Conservation (phyloP, 2,888 invertebrate species). For the Cephus sareptanus region DNA sequence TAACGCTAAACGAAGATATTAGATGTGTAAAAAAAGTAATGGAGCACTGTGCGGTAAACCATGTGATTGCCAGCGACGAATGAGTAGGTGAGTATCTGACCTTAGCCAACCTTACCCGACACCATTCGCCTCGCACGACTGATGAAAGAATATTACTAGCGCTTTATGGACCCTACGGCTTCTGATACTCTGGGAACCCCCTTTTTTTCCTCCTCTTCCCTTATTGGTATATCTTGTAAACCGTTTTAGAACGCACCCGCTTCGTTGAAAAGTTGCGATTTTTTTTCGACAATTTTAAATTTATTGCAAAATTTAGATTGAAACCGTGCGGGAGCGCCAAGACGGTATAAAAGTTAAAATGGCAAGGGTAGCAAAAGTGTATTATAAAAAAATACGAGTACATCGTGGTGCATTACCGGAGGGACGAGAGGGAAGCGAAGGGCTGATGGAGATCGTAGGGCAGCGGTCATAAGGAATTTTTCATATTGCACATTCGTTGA, state of each 20-base stretch:
- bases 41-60: constrained; percentile 38
- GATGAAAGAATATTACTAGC: constrained; percentile 58
- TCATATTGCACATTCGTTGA: constrained; percentile 57
- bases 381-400: neutral
- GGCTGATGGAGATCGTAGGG: constrained; percentile 11
- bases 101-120: neutral
- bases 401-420: neutral
- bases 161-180: constrained; percentile 46
- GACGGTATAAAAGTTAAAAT: neutral
- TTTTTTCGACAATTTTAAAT: neutral
- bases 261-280: neutral
- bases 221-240: neutral
- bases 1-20: constrained; percentile 49
- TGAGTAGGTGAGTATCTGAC: constrained; percentile 39
- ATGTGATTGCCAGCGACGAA: constrained; percentile 48
- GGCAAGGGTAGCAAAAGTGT: neutral
- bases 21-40: constrained; percentile 55
- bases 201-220: neutral
- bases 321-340: neutral
- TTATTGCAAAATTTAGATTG: neutral
- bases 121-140: constrained; percentile 28
- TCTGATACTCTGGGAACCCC: neutral
- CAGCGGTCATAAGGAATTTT: constrained; percentile 59
- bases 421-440: neutral
- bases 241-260: neutral